A percentile compares a stretch with the other conserved stretches of the same genome.
Evolutionary conservation across 2,888 invertebrate genomes (phyloP).

Genomic region (Acanthosepion esculentum): DNA sequence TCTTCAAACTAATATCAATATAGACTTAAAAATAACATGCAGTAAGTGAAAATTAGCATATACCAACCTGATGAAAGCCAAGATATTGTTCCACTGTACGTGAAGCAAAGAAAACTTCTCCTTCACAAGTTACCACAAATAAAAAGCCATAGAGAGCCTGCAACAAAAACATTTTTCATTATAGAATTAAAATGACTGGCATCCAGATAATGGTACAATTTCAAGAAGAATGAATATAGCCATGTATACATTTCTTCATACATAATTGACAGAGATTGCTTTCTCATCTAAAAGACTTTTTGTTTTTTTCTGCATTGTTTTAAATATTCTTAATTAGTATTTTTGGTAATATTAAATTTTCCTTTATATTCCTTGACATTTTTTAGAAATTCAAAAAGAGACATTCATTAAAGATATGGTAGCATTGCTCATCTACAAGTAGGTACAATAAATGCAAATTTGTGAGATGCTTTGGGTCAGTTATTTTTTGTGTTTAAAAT

Average conservation of each 20-base stretch:
- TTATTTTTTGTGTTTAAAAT: too few relatives aligned
- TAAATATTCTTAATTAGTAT: too few relatives aligned
- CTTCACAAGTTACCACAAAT: constrained; percentile 98
- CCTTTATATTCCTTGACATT: too few relatives aligned
- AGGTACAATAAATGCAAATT: too few relatives aligned
- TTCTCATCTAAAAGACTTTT: too few relatives aligned
- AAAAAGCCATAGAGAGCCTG: constrained; percentile 98
- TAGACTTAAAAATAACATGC: background rate
- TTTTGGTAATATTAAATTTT: too few relatives aligned
- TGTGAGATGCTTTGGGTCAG: too few relatives aligned
- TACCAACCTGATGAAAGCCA: constrained; percentile 97
- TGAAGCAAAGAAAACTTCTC: constrained; percentile 99
- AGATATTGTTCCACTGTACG: constrained; percentile 99
- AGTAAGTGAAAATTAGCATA: background rate
- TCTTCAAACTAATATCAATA: background rate
- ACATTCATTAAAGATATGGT: too few relatives aligned
- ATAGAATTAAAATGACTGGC: background rate
- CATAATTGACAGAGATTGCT: too few relatives aligned
- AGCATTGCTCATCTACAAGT: too few relatives aligned
- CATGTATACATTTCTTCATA: background rate
- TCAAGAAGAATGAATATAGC: background rate
- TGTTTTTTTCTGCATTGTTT: too few relatives aligned
- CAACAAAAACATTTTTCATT: constrained; percentile 51
- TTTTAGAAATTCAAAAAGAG: too few relatives aligned
- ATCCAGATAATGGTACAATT: background rate